These are phyloP conservation scores for Seriola quinqueradiata DNA, from an alignment of 2,113 vertebrate species.

Conservation along the genomic window DNA sequence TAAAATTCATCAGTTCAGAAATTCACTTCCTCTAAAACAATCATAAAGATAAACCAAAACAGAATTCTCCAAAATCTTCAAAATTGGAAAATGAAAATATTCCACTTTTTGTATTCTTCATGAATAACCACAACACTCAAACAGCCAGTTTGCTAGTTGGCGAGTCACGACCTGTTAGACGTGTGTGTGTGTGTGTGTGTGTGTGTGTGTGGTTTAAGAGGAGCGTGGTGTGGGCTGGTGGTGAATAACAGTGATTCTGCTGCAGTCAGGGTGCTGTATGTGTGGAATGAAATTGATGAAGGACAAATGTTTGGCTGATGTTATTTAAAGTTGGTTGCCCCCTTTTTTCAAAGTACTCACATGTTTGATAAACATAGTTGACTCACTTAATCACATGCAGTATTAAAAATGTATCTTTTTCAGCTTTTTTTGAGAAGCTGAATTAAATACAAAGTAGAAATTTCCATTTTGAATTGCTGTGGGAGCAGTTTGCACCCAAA, in stretches of 20 bases:
- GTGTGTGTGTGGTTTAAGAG: neutral
- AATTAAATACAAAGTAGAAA: neutral
- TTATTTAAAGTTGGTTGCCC: neutral
- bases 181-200: conserved; percentile 16
- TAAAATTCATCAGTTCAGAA: no score
- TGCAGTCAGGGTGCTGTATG: neutral
- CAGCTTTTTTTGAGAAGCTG: neutral
- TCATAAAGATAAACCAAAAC: neutral
- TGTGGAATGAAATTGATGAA: neutral
- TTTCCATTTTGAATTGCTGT: conserved; percentile 4
- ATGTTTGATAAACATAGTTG: neutral
- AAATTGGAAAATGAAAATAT: neutral
- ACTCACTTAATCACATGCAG: neutral
- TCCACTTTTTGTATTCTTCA: neutral
- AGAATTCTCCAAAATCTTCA: neutral
- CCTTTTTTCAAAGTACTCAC: no score
- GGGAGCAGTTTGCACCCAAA: conserved; percentile 21
- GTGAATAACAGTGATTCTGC: neutral
- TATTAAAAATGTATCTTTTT: neutral
- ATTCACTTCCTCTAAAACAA: neutral
- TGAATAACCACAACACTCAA: neutral
- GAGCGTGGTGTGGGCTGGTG: neutral
- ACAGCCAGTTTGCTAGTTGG: neutral
- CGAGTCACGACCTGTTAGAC: conserved; percentile 14
- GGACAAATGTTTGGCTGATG: neutral